Evolutionary conservation across 2,888 invertebrate genomes (phyloP), one percentile per base, ranked within the genome.

Genomic region (Leptinotarsa rubiginosa): DNA sequence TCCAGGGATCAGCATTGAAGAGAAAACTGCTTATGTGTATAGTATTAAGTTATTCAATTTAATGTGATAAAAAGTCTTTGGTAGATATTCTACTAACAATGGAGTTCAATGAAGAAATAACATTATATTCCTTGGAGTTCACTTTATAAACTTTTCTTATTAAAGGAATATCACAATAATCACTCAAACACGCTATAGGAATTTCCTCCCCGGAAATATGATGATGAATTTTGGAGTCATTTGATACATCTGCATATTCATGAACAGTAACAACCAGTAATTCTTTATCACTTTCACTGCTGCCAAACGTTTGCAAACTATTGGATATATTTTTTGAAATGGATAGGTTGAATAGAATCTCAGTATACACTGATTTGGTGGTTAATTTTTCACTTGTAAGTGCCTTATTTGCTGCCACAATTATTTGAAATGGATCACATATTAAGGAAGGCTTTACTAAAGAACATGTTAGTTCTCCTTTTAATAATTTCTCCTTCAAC

Each of bases 391-490:
- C 88, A 1, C 90, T 87, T 0, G 91, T 80, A 0, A 89, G 88
- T 3, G 94, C 93, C 84, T 90, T 92, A 83, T 94, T 94, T 1
- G 93, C 92, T 1, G 94, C 93, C 10, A 92, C 90, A 0, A 89
- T 89, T 13, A 93, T 86, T 87, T 91, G 91, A 80, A 91, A 90
- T 3, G 92, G 90, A 83, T 93, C 91, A 56, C 90, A 77, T 76
- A 94, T 89, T 70, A 93, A 72, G 85, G 78, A 86, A 1, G 93
- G 91, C 83, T 93, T 93, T 49, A 93, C 87, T 3, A 92, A 87
- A 67, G 91, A 90, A 84, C 93, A 93, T 72, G 89, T 86, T 85
- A 93, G 88, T 18, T 87, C 81, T 41, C 92, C 92, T 18, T 85
- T 87, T n/a, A 91, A 84, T 1, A 93, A 84, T 79, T 91, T 90